Base-by-base conservation (phyloP, 2,888 invertebrate species). In the Sclerodermus sp. region DNA sequence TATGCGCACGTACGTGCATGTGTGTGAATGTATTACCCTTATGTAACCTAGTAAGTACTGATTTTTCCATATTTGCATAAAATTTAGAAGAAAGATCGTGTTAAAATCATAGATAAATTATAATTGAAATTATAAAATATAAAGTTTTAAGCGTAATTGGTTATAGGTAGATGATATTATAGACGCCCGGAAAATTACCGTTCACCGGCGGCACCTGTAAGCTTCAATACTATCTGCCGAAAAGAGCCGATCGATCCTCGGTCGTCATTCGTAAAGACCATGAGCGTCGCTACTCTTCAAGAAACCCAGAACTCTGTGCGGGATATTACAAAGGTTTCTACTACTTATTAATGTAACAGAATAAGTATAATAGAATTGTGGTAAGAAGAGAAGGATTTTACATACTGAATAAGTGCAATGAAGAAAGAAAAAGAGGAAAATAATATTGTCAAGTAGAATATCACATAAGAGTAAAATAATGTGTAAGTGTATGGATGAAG, bases 231-330 rank as follows among this genome's bases (percentile, higher is more conserved):
- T 51, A 34, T 13, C 51, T 37, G 39, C 48, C 67, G 64, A 60
- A 69, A 60, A 65, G 55, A 60, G 49, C 62, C 68, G 66, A 70
- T 70, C 64, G 60, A 63, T 62, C 51, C 53, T 68, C 58, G 57
- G 58, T 16, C 42, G 44, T 49, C 45, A 77, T 62, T 80, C 81
- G 31, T 79, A 79, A 41, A 46, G 15, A 18, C 30, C 50, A 60
- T 39, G 45, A 45, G 39, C 49, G 53, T 51, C 48, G 36, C 32
- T 47, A 34, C 8, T 5, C 3, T 23, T n/a, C n/a, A n/a, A n/a
- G n/a, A n/a, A n/a, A n/a, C n/a, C n/a, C n/a, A n/a, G n/a, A n/a
- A n/a, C n/a, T n/a, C n/a, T n/a, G n/a, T n/a, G n/a, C n/a, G n/a
- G n/a, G n/a, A n/a, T n/a, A n/a, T 23, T 23, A 23, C 23, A 23